phyloP scores from a whole-genome alignment of 2,888 invertebrate species.

The Limulus polyphemus region DNA sequence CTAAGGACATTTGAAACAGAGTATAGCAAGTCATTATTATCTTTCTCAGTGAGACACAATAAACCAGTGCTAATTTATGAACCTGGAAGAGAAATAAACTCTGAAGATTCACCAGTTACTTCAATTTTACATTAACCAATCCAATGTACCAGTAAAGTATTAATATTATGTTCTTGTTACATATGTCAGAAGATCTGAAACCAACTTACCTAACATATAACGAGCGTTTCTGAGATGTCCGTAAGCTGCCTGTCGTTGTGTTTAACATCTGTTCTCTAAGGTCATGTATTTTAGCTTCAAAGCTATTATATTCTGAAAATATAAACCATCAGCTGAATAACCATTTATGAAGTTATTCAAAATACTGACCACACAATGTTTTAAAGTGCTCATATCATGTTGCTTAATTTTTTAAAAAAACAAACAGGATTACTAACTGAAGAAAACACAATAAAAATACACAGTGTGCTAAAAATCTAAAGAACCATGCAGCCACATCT shows the following conservation, averaged over 20 bases:
- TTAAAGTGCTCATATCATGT: no score
- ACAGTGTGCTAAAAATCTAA: no score
- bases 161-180: no score
- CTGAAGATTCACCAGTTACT: constrained; percentile 28
- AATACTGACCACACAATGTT: no score
- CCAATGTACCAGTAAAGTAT: no score
- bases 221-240: constrained; percentile 91
- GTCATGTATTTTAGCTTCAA: constrained; percentile 97
- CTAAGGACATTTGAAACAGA: neutral
- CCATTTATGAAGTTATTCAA: no score
- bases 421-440: no score
- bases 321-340: neutral
- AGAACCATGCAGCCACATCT: no score
- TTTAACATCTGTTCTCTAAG: constrained; percentile 65
- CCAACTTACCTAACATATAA: constrained; percentile 71
- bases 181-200: neutral
- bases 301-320: constrained; percentile 74
- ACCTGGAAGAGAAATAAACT: neutral
- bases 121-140: no score
- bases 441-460: no score
- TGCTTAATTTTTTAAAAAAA: no score
- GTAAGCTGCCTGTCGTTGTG: constrained; percentile 59
- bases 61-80: neutral
- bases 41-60: neutral
- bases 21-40: constrained; percentile 22